Percentiles rank a stretch among this genome's conserved stretches.
phyloP scores from a whole-genome alignment of 2,888 invertebrate species.

The Bruchidius siliquastri region DNA sequence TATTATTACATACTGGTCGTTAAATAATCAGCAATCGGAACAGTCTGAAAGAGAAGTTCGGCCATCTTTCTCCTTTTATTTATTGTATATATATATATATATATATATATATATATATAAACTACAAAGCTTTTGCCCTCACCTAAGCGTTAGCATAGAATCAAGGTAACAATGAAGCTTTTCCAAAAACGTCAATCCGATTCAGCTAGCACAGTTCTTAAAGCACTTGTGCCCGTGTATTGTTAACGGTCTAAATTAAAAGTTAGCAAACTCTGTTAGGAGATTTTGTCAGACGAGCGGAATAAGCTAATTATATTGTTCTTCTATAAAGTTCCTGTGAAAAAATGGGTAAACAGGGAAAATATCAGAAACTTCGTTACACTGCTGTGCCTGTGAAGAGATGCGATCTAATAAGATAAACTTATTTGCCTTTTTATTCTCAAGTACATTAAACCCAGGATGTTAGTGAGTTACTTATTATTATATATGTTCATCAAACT shows the following conservation, averaged over 20 bases:
- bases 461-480: too few relatives aligned
- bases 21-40: too few relatives aligned
- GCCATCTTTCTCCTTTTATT: too few relatives aligned
- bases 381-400: neutral
- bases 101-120: too few relatives aligned
- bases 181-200: neutral
- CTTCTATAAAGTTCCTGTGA: neutral
- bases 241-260: neutral
- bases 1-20: too few relatives aligned
- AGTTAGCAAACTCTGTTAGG: neutral
- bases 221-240: neutral
- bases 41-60: too few relatives aligned
- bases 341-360: neutral
- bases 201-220: neutral
- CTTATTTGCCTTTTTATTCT: neutral
- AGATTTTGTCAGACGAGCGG: neutral
- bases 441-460: too few relatives aligned
- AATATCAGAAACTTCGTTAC: constrained; percentile 1
- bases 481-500: too few relatives aligned
- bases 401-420: neutral
- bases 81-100: too few relatives aligned
- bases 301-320: neutral
- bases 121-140: too few relatives aligned
- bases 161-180: neutral
- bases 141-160: too few relatives aligned